Base-by-base conservation (phyloP, 1,140 invertebrate genomes). In the Spodoptera litura region DNA sequence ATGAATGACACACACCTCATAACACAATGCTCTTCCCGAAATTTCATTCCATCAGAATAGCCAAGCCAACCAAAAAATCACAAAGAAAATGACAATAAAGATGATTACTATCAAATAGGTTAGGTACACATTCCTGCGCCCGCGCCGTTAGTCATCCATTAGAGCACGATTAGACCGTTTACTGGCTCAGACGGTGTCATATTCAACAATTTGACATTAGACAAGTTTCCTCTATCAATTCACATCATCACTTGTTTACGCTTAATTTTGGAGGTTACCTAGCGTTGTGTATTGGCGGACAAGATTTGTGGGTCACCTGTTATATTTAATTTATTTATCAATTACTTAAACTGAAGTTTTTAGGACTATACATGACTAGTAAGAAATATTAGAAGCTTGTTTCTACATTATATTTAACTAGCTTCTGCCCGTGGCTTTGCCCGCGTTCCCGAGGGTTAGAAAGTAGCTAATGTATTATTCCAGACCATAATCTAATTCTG, bases 171-270 rank as follows among this genome's bases (percentile, higher is more conserved):
- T 66, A 66, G 35, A 66, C 38, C 62, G 62, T 66, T 73, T 70
- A 74, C 53, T 27, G 11, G 53, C 49, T 11, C 53, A 68, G 71
- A 66, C 66, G 55, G 78, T 80, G 64, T 80, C 72, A 71, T 61
- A 64, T 58, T 59, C 58, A 27, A 79, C 78, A 84, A 81, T 80
- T 80, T 77, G 78, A 74, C 61, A 75, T 64, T 72, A 79, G 73
- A 62, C 70, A 35, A 11, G 78, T 74, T 86, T 83, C 85, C 83
- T 78, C 74, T 78, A 83, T 83, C 83, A 83, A 83, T 84, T 78
- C 77, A 81, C 49, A 83, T 85, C 84, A 83, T 83, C 83, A 77
- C 72, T 81, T 72, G 66, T 80, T 83, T 80, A 70, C 79, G 61
- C 68, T 56, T 66, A 53, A 78, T 81, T 84, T 84, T 82, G 79